Conservation (phyloP, 2,113 vertebrate species). For the human region DNA sequence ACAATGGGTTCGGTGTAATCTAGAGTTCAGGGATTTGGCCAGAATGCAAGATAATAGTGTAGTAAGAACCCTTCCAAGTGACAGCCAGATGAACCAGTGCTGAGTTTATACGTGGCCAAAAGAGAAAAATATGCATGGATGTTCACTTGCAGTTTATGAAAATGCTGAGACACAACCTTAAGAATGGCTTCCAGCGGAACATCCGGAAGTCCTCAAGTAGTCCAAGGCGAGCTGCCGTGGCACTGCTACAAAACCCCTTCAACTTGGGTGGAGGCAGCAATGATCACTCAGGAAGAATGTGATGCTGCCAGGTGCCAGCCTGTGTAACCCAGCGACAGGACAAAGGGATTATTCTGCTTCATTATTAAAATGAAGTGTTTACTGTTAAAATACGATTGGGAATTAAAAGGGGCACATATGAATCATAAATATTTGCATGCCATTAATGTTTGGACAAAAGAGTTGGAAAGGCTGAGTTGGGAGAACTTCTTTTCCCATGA, state of each 20-base stretch:
- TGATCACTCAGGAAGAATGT: constrained; percentile 72
- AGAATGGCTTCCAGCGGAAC: constrained; percentile 55
- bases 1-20: neutral
- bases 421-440: constrained; percentile 71
- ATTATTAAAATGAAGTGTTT: constrained; percentile 56
- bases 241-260: constrained; percentile 58
- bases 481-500: constrained; percentile 61
- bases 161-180: neutral
- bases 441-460: constrained; percentile 60
- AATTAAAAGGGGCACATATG: constrained; percentile 39
- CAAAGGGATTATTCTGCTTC: constrained; percentile 69
- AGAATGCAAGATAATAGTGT: neutral
- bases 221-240: constrained; percentile 50
- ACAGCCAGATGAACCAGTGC: neutral
- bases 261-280: constrained; percentile 77
- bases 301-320: constrained; percentile 57
- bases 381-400: constrained; percentile 60
- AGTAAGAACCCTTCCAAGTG: neutral
- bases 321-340: constrained; percentile 23
- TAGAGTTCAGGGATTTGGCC: neutral
- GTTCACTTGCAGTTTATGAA: neutral
- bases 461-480: constrained; percentile 35
- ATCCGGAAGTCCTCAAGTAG: constrained; percentile 38
- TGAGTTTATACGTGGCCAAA: neutral
- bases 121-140: neutral